phyloP scores from a whole-genome alignment of 2,797 vertebrate genomes.

The Gymnocypris eckloni region DNA sequence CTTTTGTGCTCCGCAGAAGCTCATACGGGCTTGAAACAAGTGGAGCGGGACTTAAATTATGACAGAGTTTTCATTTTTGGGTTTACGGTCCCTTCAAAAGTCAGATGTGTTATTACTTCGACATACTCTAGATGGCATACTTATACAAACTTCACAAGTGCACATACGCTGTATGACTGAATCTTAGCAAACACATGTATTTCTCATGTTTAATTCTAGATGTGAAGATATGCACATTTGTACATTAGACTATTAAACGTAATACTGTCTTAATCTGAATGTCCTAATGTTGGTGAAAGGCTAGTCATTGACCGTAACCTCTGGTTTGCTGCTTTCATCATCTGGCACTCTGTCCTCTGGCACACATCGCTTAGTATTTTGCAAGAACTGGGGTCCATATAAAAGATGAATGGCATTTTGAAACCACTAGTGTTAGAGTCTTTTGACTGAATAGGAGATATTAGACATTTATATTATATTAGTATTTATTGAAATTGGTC shows the following conservation, averaged over 20 bases:
- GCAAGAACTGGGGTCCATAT: constrained; percentile 55
- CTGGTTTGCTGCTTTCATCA: constrained; percentile 49
- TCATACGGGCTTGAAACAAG: background rate
- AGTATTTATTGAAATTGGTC: background rate
- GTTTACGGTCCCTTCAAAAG: background rate
- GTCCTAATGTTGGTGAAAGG: constrained; percentile 40
- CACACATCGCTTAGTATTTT: constrained; percentile 50
- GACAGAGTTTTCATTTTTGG: background rate
- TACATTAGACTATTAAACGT: background rate
- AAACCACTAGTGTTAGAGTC: background rate
- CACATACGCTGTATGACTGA: background rate
- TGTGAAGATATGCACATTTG: background rate
- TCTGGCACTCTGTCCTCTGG: constrained; percentile 43
- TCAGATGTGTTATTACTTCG: background rate
- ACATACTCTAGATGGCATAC: constrained; percentile 62
- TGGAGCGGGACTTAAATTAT: background rate
- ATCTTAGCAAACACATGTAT: background rate
- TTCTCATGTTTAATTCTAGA: background rate
- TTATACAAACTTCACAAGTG: constrained; percentile 27
- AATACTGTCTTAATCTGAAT: background rate
- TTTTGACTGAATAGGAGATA: background rate
- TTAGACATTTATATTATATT: background rate
- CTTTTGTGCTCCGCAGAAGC: background rate
- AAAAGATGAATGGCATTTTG: constrained; percentile 40
- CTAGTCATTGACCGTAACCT: background rate